These are phyloP conservation scores for Oxytorus armatus DNA, from an alignment of 2,888 invertebrate genomes.

Conservation along the genomic window DNA sequence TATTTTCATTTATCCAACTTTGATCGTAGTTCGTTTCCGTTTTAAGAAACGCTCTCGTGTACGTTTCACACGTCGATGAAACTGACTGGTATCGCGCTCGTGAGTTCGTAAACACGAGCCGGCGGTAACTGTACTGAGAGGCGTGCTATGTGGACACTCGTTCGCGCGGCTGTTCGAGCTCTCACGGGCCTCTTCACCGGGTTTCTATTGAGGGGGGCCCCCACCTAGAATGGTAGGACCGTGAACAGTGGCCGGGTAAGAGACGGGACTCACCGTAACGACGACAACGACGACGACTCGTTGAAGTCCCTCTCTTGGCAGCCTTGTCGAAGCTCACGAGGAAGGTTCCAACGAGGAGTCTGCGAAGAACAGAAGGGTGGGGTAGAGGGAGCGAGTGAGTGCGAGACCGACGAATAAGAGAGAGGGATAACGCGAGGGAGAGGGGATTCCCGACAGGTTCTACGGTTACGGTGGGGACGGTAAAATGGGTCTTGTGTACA, in stretches of 20 bases:
- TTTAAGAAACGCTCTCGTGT: not conserved
- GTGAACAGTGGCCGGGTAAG: constrained; percentile 1
- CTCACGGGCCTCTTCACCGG: constrained; percentile 34
- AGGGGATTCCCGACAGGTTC: constrained; percentile 52
- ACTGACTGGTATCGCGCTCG: constrained; percentile 52
- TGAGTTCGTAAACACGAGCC: constrained; percentile 76
- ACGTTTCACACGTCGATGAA: constrained; percentile 7
- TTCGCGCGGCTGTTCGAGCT: constrained; percentile 69
- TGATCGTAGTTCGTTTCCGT: not conserved
- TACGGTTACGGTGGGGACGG: constrained; percentile 65
- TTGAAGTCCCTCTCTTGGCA: constrained; percentile 46
- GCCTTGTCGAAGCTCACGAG: constrained; percentile 26
- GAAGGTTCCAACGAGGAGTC: constrained; percentile 33
- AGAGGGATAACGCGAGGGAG: constrained; percentile 47
- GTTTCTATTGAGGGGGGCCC: constrained; percentile 16
- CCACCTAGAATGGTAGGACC: constrained; percentile 17
- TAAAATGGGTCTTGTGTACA: constrained; percentile 71
- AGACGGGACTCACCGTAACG: constrained; percentile 51
- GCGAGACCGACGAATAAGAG: not conserved
- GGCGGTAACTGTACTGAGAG: constrained; percentile 81
- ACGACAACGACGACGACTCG: constrained; percentile 43
- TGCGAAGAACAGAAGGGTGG: not conserved
- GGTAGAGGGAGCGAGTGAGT: not conserved
- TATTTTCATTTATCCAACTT: not conserved
- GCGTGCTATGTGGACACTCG: constrained; percentile 75